These are phyloP conservation scores for Mustelus asterias DNA, from an alignment of 2,113 vertebrate species.

Conservation along the genomic window DNA sequence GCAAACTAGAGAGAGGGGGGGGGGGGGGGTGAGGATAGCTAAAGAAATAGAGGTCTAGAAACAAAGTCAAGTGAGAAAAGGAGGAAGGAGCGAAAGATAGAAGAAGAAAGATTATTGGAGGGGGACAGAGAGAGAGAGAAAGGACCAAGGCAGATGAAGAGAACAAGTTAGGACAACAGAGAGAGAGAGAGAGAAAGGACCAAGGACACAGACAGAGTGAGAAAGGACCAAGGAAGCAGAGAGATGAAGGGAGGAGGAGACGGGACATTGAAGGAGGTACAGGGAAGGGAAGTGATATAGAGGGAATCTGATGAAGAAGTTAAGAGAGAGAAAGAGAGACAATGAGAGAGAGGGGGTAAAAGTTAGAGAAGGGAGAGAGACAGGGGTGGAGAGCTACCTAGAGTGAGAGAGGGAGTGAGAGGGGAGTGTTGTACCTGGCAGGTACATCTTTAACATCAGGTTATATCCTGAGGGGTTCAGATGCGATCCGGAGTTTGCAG, in stretches of 20 bases:
- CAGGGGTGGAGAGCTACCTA: background rate
- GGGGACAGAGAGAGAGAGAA: background rate
- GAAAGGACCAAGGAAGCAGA: background rate
- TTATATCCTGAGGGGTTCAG: conserved; percentile 67
- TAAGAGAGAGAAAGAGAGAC: background rate
- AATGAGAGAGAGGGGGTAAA: too few species aligned
- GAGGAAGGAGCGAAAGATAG: background rate
- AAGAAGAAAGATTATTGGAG: background rate
- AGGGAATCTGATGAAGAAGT: background rate
- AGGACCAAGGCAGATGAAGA: background rate
- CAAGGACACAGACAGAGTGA: background rate
- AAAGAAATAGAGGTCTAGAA: background rate
- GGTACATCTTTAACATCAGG: conserved; percentile 99
- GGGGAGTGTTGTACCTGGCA: conserved; percentile 73
- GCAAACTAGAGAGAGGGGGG: conserved; percentile 5
- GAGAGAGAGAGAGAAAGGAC: background rate
- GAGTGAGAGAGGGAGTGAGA: background rate
- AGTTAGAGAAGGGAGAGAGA: background rate
- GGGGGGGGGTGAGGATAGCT: background rate
- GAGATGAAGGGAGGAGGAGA: background rate
- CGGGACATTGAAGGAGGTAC: background rate
- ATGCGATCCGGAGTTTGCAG: conserved; percentile 58
- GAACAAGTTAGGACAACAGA: background rate
- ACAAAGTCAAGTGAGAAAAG: too few species aligned
- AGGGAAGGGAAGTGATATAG: background rate